Evolutionary conservation across 2,888 invertebrate genomes (phyloP), one percentile per base, ranked within the genome.

Genomic region (Napeogenes inachia): DNA sequence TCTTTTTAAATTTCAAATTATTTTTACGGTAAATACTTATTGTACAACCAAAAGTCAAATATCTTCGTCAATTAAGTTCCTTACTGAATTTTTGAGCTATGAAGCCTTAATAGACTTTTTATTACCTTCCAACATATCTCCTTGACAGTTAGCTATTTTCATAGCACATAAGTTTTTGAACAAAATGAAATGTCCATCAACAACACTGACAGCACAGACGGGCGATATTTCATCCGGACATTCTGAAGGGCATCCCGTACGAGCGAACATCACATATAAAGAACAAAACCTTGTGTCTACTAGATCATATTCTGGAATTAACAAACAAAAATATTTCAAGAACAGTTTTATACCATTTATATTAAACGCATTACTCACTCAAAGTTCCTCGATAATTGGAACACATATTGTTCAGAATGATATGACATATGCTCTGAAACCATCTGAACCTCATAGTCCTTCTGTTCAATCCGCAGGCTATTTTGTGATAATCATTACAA

Each of bases 361-460:
- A 5, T 35, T 35, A 35, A 35, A 35, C 4, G 4, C 2, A 35
- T 35, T 35, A 35, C 35, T 35, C 3, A 88, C 88, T 78, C 2
- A 84, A 64, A 45, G 45, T n/a, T 0, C 87, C 87, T 4, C 81
- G 69, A 35, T 70, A 84, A 0, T 2, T n/a, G 0, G 81, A 46
- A 13, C 88, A 89, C 55, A 74, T 62, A 59, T 89, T 89, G 53
- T 82, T 78, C 4, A 85, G n/a, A 0, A 78, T 71, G 0, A 89
- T 45, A 56, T 88, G 88, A 2, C 88, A 89, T 0, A 2, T 35
- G 58, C 87, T 88, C n/a, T 84, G 82, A 3, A 89, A 89, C 80
- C 80, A 86, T 55, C 78, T 76, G 57, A 87, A 87, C 2, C 63
- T 70, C 77, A 79, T 76, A 0, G 33, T 72, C 0, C 56, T 45